Evolutionary conservation across 2,888 invertebrate species (phyloP).

Genomic region (Podabrus alpinus): DNA sequence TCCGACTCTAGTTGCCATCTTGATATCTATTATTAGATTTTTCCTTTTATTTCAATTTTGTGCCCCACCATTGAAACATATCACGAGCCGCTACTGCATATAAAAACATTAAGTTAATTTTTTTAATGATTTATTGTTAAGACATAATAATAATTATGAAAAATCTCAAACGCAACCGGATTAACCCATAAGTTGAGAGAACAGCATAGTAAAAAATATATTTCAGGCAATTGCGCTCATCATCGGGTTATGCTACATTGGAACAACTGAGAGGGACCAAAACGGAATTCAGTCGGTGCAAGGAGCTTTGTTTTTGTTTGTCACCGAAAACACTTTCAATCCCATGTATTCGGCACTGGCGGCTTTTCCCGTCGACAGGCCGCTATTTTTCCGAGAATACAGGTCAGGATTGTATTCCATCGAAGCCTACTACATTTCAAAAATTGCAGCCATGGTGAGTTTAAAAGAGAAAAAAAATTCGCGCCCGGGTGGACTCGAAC

Average conservation of each 20-base stretch:
- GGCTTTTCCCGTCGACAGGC: constrained; percentile 80
- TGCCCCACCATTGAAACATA: too few species aligned
- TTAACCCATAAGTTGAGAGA: not conserved
- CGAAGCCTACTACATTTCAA: constrained; percentile 78
- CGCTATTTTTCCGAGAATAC: constrained; percentile 80
- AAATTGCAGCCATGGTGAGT: constrained; percentile 79
- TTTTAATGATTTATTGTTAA: too few species aligned
- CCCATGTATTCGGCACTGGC: constrained; percentile 90
- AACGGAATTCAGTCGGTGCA: constrained; percentile 85
- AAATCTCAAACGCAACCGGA: not conserved
- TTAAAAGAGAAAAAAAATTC: constrained; percentile 43
- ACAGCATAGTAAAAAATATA: not conserved
- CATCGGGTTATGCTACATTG: constrained; percentile 84
- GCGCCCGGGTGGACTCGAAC: constrained; percentile 97
- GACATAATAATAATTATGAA: not conserved
- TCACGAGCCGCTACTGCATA: too few species aligned
- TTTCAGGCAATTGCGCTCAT: constrained; percentile 71
- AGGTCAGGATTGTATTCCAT: constrained; percentile 82
- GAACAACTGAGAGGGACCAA: constrained; percentile 73
- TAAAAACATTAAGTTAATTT: too few species aligned
- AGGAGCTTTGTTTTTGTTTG: constrained; percentile 85
- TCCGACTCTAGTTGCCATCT: too few species aligned
- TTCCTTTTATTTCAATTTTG: too few species aligned
- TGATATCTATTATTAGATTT: too few species aligned
- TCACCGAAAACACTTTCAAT: constrained; percentile 87